Conservation (phyloP, 2,888 invertebrate genomes). For the Drosophila maculinotata region DNA sequence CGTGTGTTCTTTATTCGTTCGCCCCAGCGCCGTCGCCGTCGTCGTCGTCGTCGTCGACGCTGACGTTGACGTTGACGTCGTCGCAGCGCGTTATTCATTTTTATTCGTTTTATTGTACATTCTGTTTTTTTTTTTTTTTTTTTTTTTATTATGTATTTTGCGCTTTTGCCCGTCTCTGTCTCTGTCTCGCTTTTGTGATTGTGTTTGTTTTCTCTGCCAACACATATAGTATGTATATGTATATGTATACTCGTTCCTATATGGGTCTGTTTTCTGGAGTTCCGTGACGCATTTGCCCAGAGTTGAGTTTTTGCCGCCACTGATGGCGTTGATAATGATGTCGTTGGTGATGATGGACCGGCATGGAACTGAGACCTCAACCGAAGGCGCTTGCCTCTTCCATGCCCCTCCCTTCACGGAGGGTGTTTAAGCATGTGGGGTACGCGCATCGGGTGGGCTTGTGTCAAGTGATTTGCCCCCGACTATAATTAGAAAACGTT, state of each 20-base stretch:
- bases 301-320: constrained; percentile 49
- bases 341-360: constrained; percentile 77
- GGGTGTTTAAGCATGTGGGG: constrained; percentile 15
- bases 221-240: neutral
- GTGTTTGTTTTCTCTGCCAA: constrained; percentile 11
- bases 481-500: constrained; percentile 63
- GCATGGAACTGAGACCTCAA: constrained; percentile 60
- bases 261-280: constrained; percentile 49
- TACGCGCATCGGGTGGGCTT: constrained; percentile 58
- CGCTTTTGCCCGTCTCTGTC: constrained; percentile 72
- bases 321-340: constrained; percentile 80
- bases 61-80: constrained; percentile 39
- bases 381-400: constrained; percentile 26
- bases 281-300: constrained; percentile 63
- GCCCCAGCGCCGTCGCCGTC: constrained; percentile 53
- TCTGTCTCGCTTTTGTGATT: constrained; percentile 22
- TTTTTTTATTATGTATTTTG: constrained; percentile 80
- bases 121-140: constrained; percentile 79
- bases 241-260: constrained; percentile 9
- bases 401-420: neutral
- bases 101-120: constrained; percentile 80
- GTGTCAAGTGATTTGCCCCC: constrained; percentile 63
- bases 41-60: constrained; percentile 30
- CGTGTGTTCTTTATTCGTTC: constrained; percentile 82
- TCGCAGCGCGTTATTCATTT: constrained; percentile 78